A percentile compares a stretch with the other conserved stretches of the same genome.
Evolutionary conservation across 2,797 vertebrate species (phyloP).

Genomic region (Poeciliopsis infans): DNA sequence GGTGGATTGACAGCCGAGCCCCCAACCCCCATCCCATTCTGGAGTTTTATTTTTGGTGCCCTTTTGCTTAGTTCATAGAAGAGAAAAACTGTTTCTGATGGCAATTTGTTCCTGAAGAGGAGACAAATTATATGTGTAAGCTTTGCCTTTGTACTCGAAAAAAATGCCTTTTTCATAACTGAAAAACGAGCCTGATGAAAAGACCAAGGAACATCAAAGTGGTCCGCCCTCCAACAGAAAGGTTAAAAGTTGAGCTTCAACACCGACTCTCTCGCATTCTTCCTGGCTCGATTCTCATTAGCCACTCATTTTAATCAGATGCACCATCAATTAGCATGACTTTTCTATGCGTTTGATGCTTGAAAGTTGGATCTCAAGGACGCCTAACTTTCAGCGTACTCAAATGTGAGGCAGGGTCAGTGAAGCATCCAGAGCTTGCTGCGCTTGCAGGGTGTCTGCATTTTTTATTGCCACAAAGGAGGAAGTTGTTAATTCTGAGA

Average conservation of each 20-base stretch:
- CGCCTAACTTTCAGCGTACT: conserved; percentile 74
- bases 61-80: conserved; percentile 59
- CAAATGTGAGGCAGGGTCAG: conserved; percentile 39
- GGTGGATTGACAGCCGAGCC: conserved; percentile 58
- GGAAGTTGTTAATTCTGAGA: conserved; percentile 72
- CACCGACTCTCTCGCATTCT: conserved; percentile 89
- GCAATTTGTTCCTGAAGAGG: conserved; percentile 80
- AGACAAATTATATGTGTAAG: conserved; percentile 93
- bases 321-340: conserved; percentile 89
- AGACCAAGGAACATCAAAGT: conserved; percentile 95
- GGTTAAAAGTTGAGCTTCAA: conserved; percentile 92
- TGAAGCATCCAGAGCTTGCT: conserved; percentile 35
- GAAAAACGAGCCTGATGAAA: conserved; percentile 92
- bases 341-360: conserved; percentile 82
- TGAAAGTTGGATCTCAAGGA: conserved; percentile 90
- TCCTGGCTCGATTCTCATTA: conserved; percentile 93
- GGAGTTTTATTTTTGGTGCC: conserved; percentile 67
- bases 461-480: conserved; percentile 69
- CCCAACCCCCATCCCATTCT: conserved; percentile 60
- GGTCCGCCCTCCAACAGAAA: conserved; percentile 89
- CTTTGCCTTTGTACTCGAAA: conserved; percentile 85
- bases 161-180: conserved; percentile 84
- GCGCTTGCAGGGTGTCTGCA: conserved; percentile 14
- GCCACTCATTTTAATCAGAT: conserved; percentile 96
- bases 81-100: conserved; percentile 61